Conservation (phyloP, 2,113 vertebrate genomes). For the Dicaeum eximium region DNA sequence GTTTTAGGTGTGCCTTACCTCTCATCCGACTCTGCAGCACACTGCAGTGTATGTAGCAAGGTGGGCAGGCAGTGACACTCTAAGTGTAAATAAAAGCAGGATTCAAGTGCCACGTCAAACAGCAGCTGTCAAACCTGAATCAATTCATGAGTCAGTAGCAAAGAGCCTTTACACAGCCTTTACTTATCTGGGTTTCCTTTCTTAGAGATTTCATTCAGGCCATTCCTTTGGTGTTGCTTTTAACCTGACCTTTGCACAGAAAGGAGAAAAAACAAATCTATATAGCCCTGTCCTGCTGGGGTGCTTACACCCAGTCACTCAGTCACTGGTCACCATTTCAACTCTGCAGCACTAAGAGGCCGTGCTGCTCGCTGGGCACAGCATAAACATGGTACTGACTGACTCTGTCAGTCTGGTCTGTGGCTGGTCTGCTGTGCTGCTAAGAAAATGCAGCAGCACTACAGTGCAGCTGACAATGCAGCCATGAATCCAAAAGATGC, state of each 20-base stretch:
- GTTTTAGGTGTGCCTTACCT: neutral
- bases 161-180: neutral
- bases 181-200: neutral
- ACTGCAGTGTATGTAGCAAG: neutral
- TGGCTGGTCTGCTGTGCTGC: neutral
- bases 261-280: neutral
- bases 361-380: neutral
- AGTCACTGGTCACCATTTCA: neutral
- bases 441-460: neutral
- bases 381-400: neutral
- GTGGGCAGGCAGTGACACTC: neutral
- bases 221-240: neutral
- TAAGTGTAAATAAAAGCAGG: neutral
- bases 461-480: neutral
- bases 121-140: neutral
- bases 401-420: no score
- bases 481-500: neutral
- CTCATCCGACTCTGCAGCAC: neutral
- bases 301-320: neutral
- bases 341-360: accelerated
- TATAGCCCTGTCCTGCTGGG: accelerated
- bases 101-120: neutral
- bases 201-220: neutral
- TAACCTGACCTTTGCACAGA: neutral
- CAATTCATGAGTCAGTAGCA: neutral